phyloP scores from a whole-genome alignment of 2,113 vertebrate species.

The Xenotilapia longispinis region DNA sequence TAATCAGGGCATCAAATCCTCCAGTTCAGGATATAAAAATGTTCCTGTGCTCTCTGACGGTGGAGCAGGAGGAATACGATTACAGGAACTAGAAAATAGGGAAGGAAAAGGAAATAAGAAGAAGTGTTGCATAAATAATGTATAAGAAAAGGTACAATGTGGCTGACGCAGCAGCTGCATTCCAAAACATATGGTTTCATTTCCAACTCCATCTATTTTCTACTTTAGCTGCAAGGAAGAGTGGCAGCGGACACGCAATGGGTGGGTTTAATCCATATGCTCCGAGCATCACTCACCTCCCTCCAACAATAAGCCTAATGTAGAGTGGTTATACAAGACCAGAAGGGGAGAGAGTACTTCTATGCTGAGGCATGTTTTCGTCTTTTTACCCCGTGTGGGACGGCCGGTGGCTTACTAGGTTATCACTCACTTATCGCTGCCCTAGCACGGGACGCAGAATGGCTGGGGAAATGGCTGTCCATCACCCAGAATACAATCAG shows the following conservation, averaged over 20 bases:
- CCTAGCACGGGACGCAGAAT: neutral
- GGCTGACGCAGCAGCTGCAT: slow-evolving; percentile 44
- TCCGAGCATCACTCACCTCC: slow-evolving; percentile 11
- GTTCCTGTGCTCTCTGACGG: neutral
- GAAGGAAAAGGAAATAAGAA: neutral
- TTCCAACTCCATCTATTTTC: slow-evolving; percentile 26
- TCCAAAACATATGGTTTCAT: slow-evolving; percentile 18
- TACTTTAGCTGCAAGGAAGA: neutral
- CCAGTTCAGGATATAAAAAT: neutral
- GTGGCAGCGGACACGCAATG: neutral
- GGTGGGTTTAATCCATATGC: slow-evolving; percentile 15
- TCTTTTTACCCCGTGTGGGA: neutral
- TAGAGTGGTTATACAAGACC: neutral
- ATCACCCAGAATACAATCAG: slow-evolving; percentile 53
- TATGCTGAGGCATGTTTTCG: neutral
- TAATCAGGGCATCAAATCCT: slow-evolving; percentile 1
- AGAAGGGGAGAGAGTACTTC: neutral
- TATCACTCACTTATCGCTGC: slow-evolving; percentile 45
- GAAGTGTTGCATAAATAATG: slow-evolving; percentile 40
- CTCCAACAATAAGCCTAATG: slow-evolving; percentile 31
- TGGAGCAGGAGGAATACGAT: neutral
- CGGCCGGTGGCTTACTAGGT: slow-evolving; percentile 15
- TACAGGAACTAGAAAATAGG: neutral
- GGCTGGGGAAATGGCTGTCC: slow-evolving; percentile 42
- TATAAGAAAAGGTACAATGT: slow-evolving; percentile 11